Evolutionary conservation across 2,113 vertebrate species (phyloP), one percentile per base, ranked within the genome.

Genomic region (Periophthalmodon schlosseri): DNA sequence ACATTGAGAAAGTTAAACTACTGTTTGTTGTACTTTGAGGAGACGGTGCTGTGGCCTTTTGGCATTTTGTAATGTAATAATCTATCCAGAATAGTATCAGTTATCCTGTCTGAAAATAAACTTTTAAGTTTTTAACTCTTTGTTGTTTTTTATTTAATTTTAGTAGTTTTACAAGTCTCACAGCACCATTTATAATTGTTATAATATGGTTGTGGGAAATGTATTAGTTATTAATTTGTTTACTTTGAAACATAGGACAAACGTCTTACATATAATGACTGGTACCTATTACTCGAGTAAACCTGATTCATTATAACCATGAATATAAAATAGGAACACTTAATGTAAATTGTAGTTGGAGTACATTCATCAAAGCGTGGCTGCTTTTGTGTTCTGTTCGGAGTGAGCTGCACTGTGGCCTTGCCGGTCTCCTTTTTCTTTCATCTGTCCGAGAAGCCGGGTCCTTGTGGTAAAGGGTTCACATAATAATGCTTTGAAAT

Each of bases 41-140:
- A 69, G 24, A 85, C 47, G 57, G 36, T 56, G 9, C n/a, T 66
- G 14, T 66, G 76, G 71, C 28, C 84, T 12, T 76, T 72, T 69
- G 60, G 77, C 47, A 66, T 83, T 68, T 68, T 68, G 64, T 80
- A 78, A 75, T 6, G 0, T 79, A 39, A 49, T 77, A 72, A 23
- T 80, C 80, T 78, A 70, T 70, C 7, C 63, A 78, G 70, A 69
- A 79, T 79, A 81, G 69, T 81, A 70, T 79, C 85, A 70, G 73
- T 85, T 68, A 77, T 77, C 76, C 75, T 76, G 66, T 87, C 82
- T 85, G 69, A 82, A 74, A 90, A 88, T 90, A 90, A 92, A 90
- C 60, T 85, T 84, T 85, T 76, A 74, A 46, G 16, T 72, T 74
- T 77, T 78, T 60, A 86, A 49, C 2, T 1, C 20, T 67, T 68